Percentiles rank a stretch among this genome's conserved stretches.
Conservation (phyloP, 2,797 vertebrate species). For the Xerus rutilus region DNA sequence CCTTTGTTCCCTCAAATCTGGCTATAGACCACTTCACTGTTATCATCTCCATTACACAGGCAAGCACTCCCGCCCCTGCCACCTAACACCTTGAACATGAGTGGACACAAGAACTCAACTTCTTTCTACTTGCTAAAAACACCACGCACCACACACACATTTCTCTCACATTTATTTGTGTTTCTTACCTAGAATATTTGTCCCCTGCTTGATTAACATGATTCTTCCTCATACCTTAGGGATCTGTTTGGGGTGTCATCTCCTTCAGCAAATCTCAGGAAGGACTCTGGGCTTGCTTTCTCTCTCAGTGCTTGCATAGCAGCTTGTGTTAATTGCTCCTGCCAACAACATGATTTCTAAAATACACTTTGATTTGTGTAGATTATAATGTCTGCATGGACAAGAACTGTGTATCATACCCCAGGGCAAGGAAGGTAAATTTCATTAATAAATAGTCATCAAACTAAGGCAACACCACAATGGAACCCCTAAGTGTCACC, state of each 20-base stretch:
- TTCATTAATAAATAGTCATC: background rate
- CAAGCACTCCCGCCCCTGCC: background rate
- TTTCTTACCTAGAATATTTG: background rate
- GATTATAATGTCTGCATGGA: background rate
- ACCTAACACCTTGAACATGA: background rate
- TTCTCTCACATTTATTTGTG: background rate
- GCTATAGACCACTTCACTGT: too few relatives aligned
- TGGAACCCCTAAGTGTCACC: background rate
- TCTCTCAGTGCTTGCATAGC: rapidly evolving
- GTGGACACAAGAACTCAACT: background rate
- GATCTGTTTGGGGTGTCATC: background rate
- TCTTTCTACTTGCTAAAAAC: background rate
- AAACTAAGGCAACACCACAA: background rate
- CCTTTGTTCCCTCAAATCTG: background rate
- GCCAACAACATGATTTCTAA: background rate
- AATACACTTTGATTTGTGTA: background rate
- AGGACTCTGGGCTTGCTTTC: background rate
- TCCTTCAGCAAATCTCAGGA: background rate
- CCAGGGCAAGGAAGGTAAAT: background rate
- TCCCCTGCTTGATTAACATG: background rate
- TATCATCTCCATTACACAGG: too few relatives aligned
- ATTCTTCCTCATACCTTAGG: background rate
- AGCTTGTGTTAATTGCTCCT: background rate
- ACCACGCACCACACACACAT: too few relatives aligned
- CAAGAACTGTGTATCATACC: background rate